Evolutionary conservation across 2,113 vertebrate species (phyloP).

Genomic region (Limnothrissa miodon): DNA sequence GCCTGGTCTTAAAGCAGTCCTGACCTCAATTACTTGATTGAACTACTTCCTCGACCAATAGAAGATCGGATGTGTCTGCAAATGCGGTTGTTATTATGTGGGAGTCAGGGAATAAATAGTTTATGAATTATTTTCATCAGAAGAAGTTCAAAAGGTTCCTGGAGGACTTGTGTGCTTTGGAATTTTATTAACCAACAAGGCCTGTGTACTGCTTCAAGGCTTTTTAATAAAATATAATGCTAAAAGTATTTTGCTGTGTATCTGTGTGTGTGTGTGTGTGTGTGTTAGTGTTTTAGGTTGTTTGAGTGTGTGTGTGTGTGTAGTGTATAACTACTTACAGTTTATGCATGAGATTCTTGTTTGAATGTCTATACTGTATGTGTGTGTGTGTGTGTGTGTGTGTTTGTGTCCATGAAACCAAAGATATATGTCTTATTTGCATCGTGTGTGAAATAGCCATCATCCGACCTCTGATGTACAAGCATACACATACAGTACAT

Average conservation of each 20-base stretch:
- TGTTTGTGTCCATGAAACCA: not conserved
- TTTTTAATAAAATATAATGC: not conserved
- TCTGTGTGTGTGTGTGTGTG: constrained; percentile 11
- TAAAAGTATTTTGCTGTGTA: not conserved
- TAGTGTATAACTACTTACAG: constrained; percentile 19
- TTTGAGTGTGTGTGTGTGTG: not conserved
- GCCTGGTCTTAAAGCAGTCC: constrained; percentile 55
- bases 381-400: constrained; percentile 15
- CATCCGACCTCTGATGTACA: no score
- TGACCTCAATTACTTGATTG: constrained; percentile 49
- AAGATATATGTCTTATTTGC: no score
- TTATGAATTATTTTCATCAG: not conserved
- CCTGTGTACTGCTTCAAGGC: not conserved
- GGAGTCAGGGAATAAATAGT: not conserved
- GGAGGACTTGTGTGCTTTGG: not conserved
- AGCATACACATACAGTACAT: no score
- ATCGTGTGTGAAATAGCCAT: no score
- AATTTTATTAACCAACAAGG: not conserved
- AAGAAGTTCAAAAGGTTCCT: constrained; percentile 12
- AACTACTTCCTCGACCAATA: not conserved
- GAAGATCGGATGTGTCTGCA: not conserved
- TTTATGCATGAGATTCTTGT: no score
- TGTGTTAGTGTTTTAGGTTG: constrained; percentile 15
- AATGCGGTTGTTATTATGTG: not conserved
- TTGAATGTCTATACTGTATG: not conserved